Conservation (phyloP, 2,113 vertebrate species). For the Poecilia latipinna region DNA sequence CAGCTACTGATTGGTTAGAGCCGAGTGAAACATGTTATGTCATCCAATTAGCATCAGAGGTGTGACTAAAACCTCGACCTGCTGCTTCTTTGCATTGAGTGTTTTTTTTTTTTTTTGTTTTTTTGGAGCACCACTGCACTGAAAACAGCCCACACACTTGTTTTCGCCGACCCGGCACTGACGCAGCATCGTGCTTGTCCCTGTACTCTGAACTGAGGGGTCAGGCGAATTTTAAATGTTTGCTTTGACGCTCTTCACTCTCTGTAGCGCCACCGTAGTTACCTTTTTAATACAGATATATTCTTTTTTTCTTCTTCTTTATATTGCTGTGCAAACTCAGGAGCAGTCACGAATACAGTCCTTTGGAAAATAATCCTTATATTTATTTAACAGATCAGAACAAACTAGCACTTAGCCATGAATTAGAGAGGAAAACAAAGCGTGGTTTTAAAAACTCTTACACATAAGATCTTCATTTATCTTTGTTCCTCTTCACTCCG, state of each 20-base stretch:
- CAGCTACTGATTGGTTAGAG: slow-evolving; percentile 3
- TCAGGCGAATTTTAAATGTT: slow-evolving; percentile 43
- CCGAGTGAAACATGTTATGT: slow-evolving; percentile 15
- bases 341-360: not conserved
- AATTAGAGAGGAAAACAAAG: no score
- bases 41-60: slow-evolving; percentile 40
- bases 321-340: not conserved
- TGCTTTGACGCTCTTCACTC: slow-evolving; percentile 31
- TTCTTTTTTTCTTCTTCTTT: not conserved
- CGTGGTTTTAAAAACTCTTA: not conserved
- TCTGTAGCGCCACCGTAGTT: slow-evolving; percentile 23
- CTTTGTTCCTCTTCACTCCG: no score
- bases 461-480: no score
- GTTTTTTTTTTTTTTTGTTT: slow-evolving; percentile 3
- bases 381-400: not conserved
- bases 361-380: not conserved
- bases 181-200: slow-evolving; percentile 47
- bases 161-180: slow-evolving; percentile 25
- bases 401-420: not conserved
- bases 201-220: slow-evolving; percentile 20
- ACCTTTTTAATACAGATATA: not conserved
- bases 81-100: slow-evolving; percentile 24
- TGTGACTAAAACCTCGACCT: slow-evolving; percentile 33
- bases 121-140: slow-evolving; percentile 42
- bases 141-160: slow-evolving; percentile 35